Evolutionary conservation across 2,888 invertebrate genomes (phyloP), one percentile per base, ranked within the genome.

Genomic region (Scaeva pyrastri): DNA sequence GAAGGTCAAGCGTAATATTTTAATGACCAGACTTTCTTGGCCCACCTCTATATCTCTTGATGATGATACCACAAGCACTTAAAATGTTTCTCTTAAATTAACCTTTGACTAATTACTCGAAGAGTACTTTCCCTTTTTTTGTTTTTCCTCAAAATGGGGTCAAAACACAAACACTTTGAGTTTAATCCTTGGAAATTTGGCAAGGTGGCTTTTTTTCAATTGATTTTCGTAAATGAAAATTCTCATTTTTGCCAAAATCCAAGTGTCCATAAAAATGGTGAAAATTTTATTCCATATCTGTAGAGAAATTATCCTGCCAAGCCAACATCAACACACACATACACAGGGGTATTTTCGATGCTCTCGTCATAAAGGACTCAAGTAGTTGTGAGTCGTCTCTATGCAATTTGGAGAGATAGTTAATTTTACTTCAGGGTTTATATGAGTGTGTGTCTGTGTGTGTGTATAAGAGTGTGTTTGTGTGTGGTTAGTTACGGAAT

Each of bases 1-100:
- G 21, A 66, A 66, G 66, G 48, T 66, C 66, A 66, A 66, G 66
- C 66, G 50, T 31, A 66, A 50, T 66, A 50, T 50, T 66, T 66
- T 66, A 66, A 66, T 66, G 64, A 64, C 45, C 45, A 64, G 23
- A 43, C 21, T 8, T 16, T n/a, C 19, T 48, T 12, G 8, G 8
- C 5, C 5, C 31, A 31, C 31, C 39, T 41, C 41, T 60, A 14
- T 36, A 36, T 56, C 56, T 56, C n/a, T n/a, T n/a, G n/a, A n/a
- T 36, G 41, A 60, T 60, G 43, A 45, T 14, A 43, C 6, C n/a
- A 31, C 8, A 14, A 11, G 23, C 23, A 43, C n/a, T 64, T 45
- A 26, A 43, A 39, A 41, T 21, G 39, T 21, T 60, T 21, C 5
- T 21, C 19, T 39, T 19, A 60, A 60, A 60, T 41, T 60, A 41